These are phyloP conservation scores for Kuschelorhynchus macadamiae DNA, from an alignment of 2,888 invertebrate genomes.

Conservation along the genomic window DNA sequence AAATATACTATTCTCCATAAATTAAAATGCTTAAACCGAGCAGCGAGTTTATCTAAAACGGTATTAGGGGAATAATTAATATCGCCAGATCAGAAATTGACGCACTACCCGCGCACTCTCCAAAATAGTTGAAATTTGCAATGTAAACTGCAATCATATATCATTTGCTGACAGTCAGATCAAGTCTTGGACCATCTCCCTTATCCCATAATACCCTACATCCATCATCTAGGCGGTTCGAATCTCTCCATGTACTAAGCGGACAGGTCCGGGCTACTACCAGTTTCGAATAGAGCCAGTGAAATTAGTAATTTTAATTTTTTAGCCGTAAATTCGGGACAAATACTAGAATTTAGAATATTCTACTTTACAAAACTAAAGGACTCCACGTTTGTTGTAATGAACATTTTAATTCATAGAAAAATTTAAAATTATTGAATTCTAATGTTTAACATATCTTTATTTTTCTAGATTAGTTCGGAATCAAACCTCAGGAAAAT, in stretches of 20 bases:
- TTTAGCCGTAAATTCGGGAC: too few relatives aligned
- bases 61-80: conserved; percentile 24
- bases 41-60: not conserved
- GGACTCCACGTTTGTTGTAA: too few relatives aligned
- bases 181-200: conserved; percentile 65
- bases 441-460: too few relatives aligned
- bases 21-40: too few relatives aligned
- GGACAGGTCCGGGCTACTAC: conserved; percentile 27
- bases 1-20: too few relatives aligned
- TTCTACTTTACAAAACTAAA: too few relatives aligned
- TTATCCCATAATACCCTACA: conserved; percentile 63
- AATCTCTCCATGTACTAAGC: conserved; percentile 23
- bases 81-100: conserved; percentile 20
- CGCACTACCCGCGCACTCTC: conserved; percentile 14
- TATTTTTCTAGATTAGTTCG: too few relatives aligned
- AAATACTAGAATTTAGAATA: too few relatives aligned
- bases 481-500: too few relatives aligned
- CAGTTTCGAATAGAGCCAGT: not conserved
- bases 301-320: too few relatives aligned
- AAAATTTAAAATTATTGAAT: too few relatives aligned
- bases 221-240: conserved; percentile 61
- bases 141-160: conserved; percentile 63
- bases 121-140: conserved; percentile 56
- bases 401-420: too few relatives aligned
- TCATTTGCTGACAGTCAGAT: conserved; percentile 65